Percentiles rank a stretch among this genome's conserved stretches.
These are phyloP conservation scores for Portunus trituberculatus DNA, from an alignment of 1,140 invertebrate genomes.

Conservation along the genomic window DNA sequence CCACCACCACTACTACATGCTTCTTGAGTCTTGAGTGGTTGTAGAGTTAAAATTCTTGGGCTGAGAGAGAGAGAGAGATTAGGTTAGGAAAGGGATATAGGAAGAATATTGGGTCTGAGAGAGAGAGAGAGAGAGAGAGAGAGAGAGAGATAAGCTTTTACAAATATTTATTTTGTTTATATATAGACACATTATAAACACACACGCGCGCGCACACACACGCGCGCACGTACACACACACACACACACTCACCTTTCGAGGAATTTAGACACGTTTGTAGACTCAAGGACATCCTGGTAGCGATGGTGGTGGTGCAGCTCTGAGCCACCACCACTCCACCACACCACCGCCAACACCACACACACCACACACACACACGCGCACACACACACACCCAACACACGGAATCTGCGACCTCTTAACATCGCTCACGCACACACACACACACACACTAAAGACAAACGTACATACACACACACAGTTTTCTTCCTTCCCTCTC, in stretches of 20 bases:
- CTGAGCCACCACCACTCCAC: too few relatives aligned
- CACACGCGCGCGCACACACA: neutral
- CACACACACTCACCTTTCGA: neutral
- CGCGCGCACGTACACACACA: neutral
- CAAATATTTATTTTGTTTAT: too few relatives aligned
- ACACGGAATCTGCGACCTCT: too few relatives aligned
- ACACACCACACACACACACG: neutral
- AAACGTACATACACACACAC: neutral
- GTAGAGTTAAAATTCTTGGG: neutral
- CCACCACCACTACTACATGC: neutral
- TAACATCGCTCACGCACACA: neutral
- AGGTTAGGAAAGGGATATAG: neutral
- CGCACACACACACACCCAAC: neutral
- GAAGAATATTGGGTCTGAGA: neutral
- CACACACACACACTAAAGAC: neutral
- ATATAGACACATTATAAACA: neutral
- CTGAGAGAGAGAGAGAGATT: conserved; percentile 1
- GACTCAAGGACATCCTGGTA: neutral
- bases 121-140: conserved; percentile 13
- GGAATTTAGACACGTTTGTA: neutral
- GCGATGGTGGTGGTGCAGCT: too few relatives aligned
- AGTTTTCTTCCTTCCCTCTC: too few relatives aligned
- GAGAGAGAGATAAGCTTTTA: neutral
- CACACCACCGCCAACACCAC: too few relatives aligned
- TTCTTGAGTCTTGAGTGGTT: neutral